phyloP scores from a whole-genome alignment of 2,113 vertebrate species.

The Epinephelus fuscoguttatus region DNA sequence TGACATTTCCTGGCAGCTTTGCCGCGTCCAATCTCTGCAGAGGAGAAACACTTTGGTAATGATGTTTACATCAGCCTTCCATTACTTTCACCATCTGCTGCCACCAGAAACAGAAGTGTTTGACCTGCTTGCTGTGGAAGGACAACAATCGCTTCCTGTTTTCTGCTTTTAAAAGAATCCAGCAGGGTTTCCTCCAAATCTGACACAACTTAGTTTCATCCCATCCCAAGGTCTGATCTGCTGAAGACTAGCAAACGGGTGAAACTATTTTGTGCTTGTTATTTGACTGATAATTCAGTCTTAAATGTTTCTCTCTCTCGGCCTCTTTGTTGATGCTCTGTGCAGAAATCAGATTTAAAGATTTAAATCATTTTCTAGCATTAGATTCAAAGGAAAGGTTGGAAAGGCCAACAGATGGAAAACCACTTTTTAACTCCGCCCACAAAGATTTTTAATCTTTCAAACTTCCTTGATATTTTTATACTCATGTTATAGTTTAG shows the following conservation, averaged over 20 bases:
- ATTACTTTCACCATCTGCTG: not conserved
- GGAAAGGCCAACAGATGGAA: too few relatives aligned
- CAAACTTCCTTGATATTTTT: too few relatives aligned
- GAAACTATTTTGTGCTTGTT: not conserved
- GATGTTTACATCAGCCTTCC: not conserved
- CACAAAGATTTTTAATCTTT: too few relatives aligned
- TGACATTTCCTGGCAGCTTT: conserved; percentile 14
- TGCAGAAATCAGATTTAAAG: too few relatives aligned
- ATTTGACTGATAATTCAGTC: too few relatives aligned
- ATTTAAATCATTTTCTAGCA: too few relatives aligned
- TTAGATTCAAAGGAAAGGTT: too few relatives aligned
- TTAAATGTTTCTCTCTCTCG: too few relatives aligned
- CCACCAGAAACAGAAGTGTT: not conserved
- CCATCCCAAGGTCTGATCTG: not conserved
- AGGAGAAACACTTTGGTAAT: not conserved
- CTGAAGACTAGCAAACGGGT: not conserved
- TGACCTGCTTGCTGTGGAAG: not conserved
- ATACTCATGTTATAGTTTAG: too few relatives aligned
- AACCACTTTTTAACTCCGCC: too few relatives aligned
- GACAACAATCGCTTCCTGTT: not conserved
- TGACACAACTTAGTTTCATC: not conserved
- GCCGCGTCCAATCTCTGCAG: not conserved
- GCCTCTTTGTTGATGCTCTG: too few relatives aligned
- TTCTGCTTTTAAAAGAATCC: not conserved
- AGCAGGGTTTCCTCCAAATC: not conserved